Percentiles rank a stretch among this genome's conserved stretches.
phyloP scores from a whole-genome alignment of 2,113 vertebrate genomes.

The Chlorodrepanis virens region DNA sequence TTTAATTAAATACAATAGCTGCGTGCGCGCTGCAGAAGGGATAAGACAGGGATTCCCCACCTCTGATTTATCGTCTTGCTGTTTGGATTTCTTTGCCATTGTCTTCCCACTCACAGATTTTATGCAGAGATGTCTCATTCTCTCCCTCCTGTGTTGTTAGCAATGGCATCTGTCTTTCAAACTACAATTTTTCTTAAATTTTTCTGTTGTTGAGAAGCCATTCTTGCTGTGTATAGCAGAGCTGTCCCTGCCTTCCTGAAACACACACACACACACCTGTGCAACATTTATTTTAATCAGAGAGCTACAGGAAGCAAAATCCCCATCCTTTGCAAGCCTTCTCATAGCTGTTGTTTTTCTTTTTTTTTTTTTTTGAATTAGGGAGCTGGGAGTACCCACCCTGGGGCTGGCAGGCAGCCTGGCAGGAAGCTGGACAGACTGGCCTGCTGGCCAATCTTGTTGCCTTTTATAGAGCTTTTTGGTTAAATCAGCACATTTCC shows the following conservation, averaged over 20 bases:
- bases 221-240: background rate
- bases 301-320: background rate
- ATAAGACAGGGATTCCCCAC: background rate
- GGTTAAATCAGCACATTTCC: constrained; percentile 15
- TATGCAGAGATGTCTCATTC: background rate
- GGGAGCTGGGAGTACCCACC: constrained; percentile 21
- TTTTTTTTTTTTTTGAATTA: background rate
- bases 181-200: background rate
- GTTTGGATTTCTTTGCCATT: background rate
- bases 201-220: background rate
- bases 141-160: background rate
- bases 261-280: background rate
- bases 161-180: background rate
- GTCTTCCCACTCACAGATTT: background rate
- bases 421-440: constrained; percentile 65
- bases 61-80: background rate
- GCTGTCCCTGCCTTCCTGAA: background rate
- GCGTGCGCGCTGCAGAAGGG: background rate
- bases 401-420: constrained; percentile 60
- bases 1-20: background rate
- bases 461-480: constrained; percentile 51
- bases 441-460: background rate
- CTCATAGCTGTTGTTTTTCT: background rate
- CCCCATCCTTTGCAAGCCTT: background rate
- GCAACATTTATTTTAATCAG: background rate